Percentiles rank a stretch among this genome's conserved stretches.
Conservation (phyloP, 2,888 invertebrate genomes). For the Melanostoma mellinum region DNA sequence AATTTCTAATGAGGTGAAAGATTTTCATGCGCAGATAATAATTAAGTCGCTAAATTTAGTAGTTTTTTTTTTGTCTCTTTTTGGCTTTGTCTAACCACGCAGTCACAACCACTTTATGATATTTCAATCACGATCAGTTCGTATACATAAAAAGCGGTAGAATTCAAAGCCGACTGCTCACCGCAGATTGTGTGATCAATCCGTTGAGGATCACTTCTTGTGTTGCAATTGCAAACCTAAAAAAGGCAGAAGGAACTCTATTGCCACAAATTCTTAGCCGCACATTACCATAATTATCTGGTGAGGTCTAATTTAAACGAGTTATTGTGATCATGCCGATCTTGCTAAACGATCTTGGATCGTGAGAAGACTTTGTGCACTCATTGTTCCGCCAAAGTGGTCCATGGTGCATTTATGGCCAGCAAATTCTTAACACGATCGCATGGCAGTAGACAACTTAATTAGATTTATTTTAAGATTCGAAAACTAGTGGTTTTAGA, state of each 20-base stretch:
- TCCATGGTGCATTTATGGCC: slow-evolving; percentile 40
- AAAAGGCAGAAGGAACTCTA: slow-evolving; percentile 11
- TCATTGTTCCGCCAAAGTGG: slow-evolving; percentile 42
- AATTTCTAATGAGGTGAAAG: slow-evolving; percentile 67
- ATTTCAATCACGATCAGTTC: neutral
- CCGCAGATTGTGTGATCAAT: slow-evolving; percentile 47
- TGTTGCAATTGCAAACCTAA: slow-evolving; percentile 11
- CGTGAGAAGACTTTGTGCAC: slow-evolving; percentile 57
- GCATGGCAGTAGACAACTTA: slow-evolving; percentile 56
- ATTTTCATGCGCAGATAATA: slow-evolving; percentile 65
- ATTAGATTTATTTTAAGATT: slow-evolving; percentile 60
- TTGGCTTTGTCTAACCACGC: neutral
- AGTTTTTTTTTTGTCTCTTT: neutral
- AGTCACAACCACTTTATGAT: slow-evolving; percentile 10
- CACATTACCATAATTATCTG: slow-evolving; percentile 56
- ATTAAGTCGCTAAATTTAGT: slow-evolving; percentile 39
- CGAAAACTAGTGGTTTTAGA: slow-evolving; percentile 1
- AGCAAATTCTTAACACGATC: slow-evolving; percentile 67
- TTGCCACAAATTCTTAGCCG: slow-evolving; percentile 32
- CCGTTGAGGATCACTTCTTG: slow-evolving; percentile 17
- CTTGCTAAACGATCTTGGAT: slow-evolving; percentile 40
- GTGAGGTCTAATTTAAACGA: slow-evolving; percentile 55
- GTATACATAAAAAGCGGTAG: neutral
- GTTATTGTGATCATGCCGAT: slow-evolving; percentile 49
- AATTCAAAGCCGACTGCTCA: slow-evolving; percentile 17